Evolutionary conservation across 2,888 invertebrate genomes (phyloP).

Genomic region (Scaptomyza caliginosa): DNA sequence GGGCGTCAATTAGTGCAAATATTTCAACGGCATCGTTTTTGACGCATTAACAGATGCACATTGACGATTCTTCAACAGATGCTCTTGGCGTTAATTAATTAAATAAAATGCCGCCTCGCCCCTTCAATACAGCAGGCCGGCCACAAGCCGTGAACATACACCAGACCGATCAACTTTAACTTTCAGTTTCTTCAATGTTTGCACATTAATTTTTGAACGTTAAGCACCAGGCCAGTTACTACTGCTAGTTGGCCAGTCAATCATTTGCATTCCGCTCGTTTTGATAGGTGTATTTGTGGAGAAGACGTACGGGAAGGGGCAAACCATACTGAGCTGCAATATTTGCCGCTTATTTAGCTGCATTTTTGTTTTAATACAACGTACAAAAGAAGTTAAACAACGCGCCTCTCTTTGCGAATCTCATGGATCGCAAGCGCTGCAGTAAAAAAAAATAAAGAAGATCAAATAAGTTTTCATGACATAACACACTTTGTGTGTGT

Average conservation of each 20-base stretch:
- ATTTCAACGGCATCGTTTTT: constrained; percentile 27
- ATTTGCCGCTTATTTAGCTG: constrained; percentile 10
- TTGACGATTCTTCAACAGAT: constrained; percentile 1
- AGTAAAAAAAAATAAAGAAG: not conserved
- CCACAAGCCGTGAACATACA: not conserved
- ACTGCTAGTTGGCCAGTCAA: not conserved
- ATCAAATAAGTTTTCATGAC: constrained; percentile 19
- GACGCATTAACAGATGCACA: constrained; percentile 35
- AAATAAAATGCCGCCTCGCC: constrained; percentile 16
- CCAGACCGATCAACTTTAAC: constrained; percentile 38
- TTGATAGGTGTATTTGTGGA: not conserved
- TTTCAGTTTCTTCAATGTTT: constrained; percentile 38
- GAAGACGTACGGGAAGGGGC: not conserved
- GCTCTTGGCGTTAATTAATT: constrained; percentile 40
- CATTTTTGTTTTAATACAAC: constrained; percentile 27
- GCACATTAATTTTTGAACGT: constrained; percentile 24
- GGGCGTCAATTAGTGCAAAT: constrained; percentile 33
- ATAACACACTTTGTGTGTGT: not conserved
- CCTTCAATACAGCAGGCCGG: not conserved
- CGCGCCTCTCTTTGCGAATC: constrained; percentile 45
- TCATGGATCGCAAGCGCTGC: constrained; percentile 3
- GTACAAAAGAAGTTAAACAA: constrained; percentile 27
- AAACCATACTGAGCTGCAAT: constrained; percentile 14
- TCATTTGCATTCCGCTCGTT: constrained; percentile 17
- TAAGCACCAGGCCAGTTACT: constrained; percentile 23